Conservation (phyloP, 2,113 vertebrate species). For the Saccopteryx leptura region DNA sequence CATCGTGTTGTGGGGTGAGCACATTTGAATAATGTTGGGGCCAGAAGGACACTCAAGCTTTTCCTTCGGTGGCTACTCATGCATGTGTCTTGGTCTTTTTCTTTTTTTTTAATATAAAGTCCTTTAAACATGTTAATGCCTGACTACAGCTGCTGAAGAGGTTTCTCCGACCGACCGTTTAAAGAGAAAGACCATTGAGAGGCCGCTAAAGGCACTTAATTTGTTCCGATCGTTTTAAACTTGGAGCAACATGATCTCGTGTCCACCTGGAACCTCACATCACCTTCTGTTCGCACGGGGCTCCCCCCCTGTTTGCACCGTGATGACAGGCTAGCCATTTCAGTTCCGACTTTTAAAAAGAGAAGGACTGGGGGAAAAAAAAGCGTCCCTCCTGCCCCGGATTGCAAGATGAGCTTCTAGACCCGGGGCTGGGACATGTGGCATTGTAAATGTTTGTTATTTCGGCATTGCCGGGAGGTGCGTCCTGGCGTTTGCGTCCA, state of each 20-base stretch:
- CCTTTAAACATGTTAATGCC: conserved; percentile 6
- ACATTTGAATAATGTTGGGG: neutral
- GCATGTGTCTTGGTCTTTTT: neutral
- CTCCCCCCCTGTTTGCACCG: neutral
- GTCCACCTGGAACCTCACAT: neutral
- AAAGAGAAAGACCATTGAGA: neutral
- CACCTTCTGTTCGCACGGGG: neutral
- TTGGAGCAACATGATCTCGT: conserved; percentile 38
- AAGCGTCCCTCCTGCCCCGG: neutral
- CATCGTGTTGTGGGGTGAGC: neutral
- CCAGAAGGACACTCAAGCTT: neutral
- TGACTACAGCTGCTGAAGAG: conserved; percentile 16
- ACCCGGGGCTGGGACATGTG: neutral
- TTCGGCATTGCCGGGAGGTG: neutral
- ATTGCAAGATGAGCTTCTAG: neutral
- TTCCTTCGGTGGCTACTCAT: conserved; percentile 4
- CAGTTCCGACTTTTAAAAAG: conserved; percentile 7
- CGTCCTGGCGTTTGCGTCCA: neutral
- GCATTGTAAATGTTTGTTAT: too few relatives aligned
- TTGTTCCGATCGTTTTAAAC: neutral
- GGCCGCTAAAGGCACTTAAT: conserved; percentile 23
- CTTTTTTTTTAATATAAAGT: neutral
- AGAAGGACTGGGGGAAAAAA: neutral
- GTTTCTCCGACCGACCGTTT: conserved; percentile 42
- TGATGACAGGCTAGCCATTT: neutral